Percentiles rank a stretch among this genome's conserved stretches.
These are phyloP conservation scores for Balearica regulorum DNA, from an alignment of 2,797 vertebrate genomes.

Conservation along the genomic window DNA sequence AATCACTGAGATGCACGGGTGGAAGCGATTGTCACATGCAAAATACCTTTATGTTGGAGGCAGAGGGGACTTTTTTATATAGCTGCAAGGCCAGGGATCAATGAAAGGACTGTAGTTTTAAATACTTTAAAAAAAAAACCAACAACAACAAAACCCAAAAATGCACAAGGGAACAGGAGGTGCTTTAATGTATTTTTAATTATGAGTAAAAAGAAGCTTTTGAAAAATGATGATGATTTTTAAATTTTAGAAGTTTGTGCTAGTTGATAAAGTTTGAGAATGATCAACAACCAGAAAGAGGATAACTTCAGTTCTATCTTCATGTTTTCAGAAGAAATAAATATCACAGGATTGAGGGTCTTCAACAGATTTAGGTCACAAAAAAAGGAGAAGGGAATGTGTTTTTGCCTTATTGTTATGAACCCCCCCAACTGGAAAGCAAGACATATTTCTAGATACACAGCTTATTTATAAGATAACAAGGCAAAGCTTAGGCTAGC, in stretches of 20 bases:
- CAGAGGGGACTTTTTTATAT: neutral
- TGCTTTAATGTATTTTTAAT: neutral
- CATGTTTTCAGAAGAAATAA: neutral
- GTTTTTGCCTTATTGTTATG: neutral
- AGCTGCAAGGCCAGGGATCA: neutral
- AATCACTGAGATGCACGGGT: neutral
- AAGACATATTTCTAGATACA: neutral
- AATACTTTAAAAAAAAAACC: neutral
- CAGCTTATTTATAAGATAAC: neutral
- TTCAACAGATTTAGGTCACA: neutral
- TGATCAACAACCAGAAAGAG: neutral
- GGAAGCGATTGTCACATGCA: neutral
- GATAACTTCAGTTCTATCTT: neutral
- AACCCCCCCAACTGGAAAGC: neutral
- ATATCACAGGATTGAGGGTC: neutral
- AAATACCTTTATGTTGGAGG: neutral
- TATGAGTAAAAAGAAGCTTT: neutral
- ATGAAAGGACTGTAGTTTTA: neutral
- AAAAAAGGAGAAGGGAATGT: neutral
- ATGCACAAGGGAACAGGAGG: no score
- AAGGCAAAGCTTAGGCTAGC: neutral
- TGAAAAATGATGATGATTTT: neutral
- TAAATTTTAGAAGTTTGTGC: neutral
- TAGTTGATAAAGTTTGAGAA: neutral
- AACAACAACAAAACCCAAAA: neutral